These are phyloP conservation scores for Anas capensis DNA, from an alignment of 2,797 vertebrate species.

Conservation along the genomic window DNA sequence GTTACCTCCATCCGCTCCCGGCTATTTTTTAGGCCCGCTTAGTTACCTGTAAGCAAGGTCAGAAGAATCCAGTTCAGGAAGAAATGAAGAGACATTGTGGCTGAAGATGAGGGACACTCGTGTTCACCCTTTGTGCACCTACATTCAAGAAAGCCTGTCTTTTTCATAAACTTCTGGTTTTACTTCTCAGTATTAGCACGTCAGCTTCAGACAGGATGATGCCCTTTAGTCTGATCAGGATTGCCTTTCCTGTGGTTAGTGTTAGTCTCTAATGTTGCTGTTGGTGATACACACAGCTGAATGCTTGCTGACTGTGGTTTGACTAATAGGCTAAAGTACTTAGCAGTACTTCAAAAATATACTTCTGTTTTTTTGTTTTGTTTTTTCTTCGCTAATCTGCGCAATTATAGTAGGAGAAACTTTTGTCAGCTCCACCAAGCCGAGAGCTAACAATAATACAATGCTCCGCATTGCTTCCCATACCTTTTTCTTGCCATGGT, in stretches of 20 bases:
- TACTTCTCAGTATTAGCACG: neutral
- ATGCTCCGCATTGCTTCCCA: neutral
- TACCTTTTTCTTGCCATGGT: neutral
- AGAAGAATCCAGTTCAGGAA: neutral
- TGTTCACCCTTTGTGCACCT: neutral
- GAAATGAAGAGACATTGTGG: neutral
- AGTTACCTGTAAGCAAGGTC: constrained; percentile 51
- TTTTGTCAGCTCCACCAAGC: neutral
- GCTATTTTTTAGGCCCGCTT: neutral
- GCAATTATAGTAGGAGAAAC: neutral
- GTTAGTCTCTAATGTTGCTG: accelerated
- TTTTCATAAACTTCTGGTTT: neutral
- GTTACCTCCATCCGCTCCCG: neutral
- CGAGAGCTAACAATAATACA: neutral
- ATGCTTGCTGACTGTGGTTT: neutral
- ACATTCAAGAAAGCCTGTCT: neutral
- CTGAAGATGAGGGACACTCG: neutral
- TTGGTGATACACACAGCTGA: neutral
- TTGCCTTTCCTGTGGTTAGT: neutral
- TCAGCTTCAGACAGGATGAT: neutral
- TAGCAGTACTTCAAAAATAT: neutral
- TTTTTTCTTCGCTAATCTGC: neutral
- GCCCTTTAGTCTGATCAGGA: neutral
- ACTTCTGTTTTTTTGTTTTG: neutral
- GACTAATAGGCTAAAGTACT: neutral